phyloP scores from a whole-genome alignment of 2,888 invertebrate genomes.

The Ceriagrion tenellum region DNA sequence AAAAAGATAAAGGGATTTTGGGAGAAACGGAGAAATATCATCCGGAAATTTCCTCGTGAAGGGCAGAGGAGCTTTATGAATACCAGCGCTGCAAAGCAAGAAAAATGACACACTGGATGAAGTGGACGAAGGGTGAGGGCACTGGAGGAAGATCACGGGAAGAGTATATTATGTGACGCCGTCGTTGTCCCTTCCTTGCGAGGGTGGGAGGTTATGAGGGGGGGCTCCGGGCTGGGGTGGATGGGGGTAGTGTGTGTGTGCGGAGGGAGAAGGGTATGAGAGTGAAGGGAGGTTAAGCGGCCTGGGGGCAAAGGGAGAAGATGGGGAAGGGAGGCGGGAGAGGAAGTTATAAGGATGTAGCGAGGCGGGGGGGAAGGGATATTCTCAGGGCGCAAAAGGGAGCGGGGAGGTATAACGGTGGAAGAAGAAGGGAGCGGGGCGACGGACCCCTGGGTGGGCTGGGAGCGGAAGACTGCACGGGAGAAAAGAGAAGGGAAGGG shows the following conservation, averaged over 20 bases:
- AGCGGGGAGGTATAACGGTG: background rate
- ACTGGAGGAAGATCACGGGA: background rate
- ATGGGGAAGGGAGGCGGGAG: background rate
- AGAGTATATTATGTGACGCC: background rate
- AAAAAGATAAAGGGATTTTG: background rate
- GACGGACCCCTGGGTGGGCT: background rate
- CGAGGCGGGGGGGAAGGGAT: background rate
- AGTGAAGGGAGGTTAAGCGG: slow-evolving; percentile 4
- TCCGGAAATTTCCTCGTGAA: background rate
- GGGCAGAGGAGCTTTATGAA: background rate
- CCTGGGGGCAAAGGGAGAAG: slow-evolving; percentile 15
- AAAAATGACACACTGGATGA: background rate
- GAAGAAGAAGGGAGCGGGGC: background rate
- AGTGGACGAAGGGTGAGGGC: background rate
- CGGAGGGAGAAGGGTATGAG: background rate
- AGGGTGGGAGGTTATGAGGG: background rate
- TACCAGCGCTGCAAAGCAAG: background rate
- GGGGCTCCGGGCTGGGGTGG: background rate
- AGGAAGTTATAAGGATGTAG: background rate
- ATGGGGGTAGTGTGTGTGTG: background rate
- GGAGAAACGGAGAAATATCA: background rate
- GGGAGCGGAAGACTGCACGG: background rate
- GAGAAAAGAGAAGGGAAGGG: background rate
- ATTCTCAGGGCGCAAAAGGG: background rate
- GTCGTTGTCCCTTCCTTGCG: background rate